Evolutionary conservation across 2,797 vertebrate genomes (phyloP).

Genomic region (Garrulus glandarius): DNA sequence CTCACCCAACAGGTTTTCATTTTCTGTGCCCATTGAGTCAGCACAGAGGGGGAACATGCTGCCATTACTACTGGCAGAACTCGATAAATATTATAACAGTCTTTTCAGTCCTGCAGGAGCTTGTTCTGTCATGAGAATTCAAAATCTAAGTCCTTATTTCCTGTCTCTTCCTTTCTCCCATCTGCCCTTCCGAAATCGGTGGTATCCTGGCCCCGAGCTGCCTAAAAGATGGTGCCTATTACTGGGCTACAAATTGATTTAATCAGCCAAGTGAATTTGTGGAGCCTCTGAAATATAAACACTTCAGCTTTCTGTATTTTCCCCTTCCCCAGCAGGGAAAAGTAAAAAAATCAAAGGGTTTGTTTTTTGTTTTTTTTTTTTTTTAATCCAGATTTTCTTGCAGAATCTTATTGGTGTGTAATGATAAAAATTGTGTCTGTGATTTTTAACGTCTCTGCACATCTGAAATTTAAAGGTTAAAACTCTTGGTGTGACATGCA

Average conservation of each 20-base stretch:
- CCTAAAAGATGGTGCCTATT: neutral
- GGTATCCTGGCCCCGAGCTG: neutral
- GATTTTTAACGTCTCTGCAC: neutral
- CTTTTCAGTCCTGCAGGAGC: conserved; percentile 10
- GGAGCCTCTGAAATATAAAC: neutral
- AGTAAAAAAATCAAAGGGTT: neutral
- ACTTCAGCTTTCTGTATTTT: neutral
- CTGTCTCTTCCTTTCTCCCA: neutral
- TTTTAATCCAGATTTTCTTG: neutral
- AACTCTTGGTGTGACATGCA: neutral
- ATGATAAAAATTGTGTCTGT: neutral
- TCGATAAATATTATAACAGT: conserved; percentile 1
- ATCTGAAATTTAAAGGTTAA: neutral
- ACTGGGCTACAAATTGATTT: neutral
- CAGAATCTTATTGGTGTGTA: neutral
- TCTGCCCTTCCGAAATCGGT: neutral
- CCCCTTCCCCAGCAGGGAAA: neutral
- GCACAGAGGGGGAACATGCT: neutral
- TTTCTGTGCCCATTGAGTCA: conserved; percentile 50
- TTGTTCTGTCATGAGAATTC: neutral
- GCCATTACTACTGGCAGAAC: conserved; percentile 25
- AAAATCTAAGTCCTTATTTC: neutral
- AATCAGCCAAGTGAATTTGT: neutral
- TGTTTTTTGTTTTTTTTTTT: accelerated
- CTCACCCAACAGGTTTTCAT: conserved; percentile 60